These are phyloP conservation scores for Dynastes grantii DNA, from an alignment of 2,888 invertebrate species.

Conservation along the genomic window DNA sequence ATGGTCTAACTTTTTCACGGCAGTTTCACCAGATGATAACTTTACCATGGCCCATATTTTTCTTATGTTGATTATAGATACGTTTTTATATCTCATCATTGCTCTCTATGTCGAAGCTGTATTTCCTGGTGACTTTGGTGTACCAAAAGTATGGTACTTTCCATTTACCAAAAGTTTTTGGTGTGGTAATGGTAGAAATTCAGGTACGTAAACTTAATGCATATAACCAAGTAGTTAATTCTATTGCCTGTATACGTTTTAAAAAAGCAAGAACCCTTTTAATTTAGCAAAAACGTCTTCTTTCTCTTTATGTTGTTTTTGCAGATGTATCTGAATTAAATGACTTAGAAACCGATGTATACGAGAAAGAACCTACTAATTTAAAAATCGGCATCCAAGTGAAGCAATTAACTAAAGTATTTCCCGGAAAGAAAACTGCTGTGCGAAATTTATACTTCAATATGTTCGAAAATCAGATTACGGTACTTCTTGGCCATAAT, in stretches of 20 bases:
- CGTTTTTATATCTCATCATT: constrained; percentile 80
- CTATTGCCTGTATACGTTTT: background rate
- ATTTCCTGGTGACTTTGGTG: constrained; percentile 77
- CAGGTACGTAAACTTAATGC: constrained; percentile 63
- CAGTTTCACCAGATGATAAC: constrained; percentile 79
- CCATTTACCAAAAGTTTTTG: constrained; percentile 76
- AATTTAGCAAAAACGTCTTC: background rate
- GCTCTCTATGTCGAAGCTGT: constrained; percentile 91
- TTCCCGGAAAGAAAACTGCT: constrained; percentile 73
- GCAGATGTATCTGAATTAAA: constrained; percentile 1
- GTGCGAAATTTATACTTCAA: constrained; percentile 82
- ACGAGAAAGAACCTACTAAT: constrained; percentile 73
- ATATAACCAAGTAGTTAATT: background rate
- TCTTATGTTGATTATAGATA: constrained; percentile 80
- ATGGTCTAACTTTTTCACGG: constrained; percentile 77
- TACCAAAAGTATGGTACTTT: constrained; percentile 80
- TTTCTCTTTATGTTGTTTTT: background rate
- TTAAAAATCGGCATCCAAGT: constrained; percentile 74
- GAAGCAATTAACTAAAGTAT: constrained; percentile 76
- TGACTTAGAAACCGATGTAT: constrained; percentile 62
- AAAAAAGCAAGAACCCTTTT: background rate
- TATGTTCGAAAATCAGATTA: constrained; percentile 92
- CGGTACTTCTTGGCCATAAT: constrained; percentile 85
- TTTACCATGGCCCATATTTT: constrained; percentile 81
- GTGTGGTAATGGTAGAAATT: constrained; percentile 63